These are phyloP conservation scores for Orchesella cincta DNA, from an alignment of 1,140 invertebrate genomes.

Conservation along the genomic window DNA sequence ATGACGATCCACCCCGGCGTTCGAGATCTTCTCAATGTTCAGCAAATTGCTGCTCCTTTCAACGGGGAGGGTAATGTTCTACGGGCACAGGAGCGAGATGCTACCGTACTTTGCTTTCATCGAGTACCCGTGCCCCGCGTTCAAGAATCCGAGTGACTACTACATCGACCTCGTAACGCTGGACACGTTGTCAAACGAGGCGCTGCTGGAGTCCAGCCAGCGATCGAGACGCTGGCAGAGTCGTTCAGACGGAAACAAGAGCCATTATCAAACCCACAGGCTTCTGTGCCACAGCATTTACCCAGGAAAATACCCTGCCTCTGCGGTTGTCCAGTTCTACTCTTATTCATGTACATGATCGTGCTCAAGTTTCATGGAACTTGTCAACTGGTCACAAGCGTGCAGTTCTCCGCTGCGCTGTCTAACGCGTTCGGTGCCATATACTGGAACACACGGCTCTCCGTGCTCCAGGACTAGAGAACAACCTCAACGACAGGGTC, in stretches of 20 bases:
- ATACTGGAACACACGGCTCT: slow-evolving; percentile 81
- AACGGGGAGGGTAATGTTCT: slow-evolving; percentile 88
- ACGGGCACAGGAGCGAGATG: slow-evolving; percentile 83
- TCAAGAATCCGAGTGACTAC: slow-evolving; percentile 95
- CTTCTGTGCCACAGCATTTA: slow-evolving; percentile 71
- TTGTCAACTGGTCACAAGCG: slow-evolving; percentile 74
- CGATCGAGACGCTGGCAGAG: slow-evolving; percentile 80
- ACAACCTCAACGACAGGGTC: slow-evolving; percentile 54
- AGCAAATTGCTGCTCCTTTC: slow-evolving; percentile 82
- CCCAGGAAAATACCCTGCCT: slow-evolving; percentile 62
- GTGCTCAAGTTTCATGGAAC: slow-evolving; percentile 84
- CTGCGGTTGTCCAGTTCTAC: no score
- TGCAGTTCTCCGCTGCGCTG: slow-evolving; percentile 74
- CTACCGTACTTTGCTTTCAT: slow-evolving; percentile 89
- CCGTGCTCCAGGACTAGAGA: slow-evolving; percentile 54
- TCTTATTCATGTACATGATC: no score
- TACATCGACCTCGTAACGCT: slow-evolving; percentile 76
- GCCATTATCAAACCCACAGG: slow-evolving; percentile 72
- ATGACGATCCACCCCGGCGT: slow-evolving; percentile 90
- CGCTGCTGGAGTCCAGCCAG: slow-evolving; percentile 91
- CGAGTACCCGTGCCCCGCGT: slow-evolving; percentile 91
- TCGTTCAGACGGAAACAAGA: slow-evolving; percentile 70
- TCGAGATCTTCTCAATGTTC: slow-evolving; percentile 94
- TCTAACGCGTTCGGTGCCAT: slow-evolving; percentile 79
- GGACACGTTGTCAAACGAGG: slow-evolving; percentile 87